These are phyloP conservation scores for Proteles cristata DNA, from an alignment of 2,113 vertebrate species.

Conservation along the genomic window DNA sequence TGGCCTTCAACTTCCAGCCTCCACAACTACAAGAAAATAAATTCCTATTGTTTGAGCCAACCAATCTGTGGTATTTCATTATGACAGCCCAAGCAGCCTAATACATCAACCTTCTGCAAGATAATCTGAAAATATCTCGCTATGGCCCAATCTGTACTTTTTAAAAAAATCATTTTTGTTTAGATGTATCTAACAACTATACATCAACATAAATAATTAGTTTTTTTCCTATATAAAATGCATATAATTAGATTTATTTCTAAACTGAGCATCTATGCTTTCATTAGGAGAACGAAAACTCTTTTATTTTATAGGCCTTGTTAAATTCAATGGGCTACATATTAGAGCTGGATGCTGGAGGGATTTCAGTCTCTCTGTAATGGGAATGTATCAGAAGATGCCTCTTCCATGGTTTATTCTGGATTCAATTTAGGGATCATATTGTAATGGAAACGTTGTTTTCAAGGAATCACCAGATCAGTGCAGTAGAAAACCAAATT, in stretches of 20 bases:
- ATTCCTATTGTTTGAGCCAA: neutral
- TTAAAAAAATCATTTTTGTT: neutral
- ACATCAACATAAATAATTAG: neutral
- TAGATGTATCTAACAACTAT: neutral
- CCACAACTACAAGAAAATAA: neutral
- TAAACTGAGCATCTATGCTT: neutral
- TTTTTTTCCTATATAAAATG: neutral
- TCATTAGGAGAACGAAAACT: neutral
- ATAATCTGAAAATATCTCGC: neutral
- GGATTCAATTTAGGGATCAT: neutral
- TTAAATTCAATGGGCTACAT: neutral
- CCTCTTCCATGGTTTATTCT: neutral
- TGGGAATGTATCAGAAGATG: neutral
- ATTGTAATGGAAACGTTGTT: neutral
- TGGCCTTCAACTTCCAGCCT: neutral
- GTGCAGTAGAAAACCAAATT: neutral
- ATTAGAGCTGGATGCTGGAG: neutral
- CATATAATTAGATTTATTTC: neutral
- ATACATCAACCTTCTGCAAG: neutral
- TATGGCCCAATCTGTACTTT: neutral
- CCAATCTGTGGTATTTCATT: neutral
- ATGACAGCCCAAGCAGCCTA: neutral
- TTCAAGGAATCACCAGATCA: constrained; percentile 38
- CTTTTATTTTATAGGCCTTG: neutral
- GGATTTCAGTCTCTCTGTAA: neutral